Evolutionary conservation across 2,797 vertebrate genomes (phyloP).

Genomic region (Heliangelus exortis): DNA sequence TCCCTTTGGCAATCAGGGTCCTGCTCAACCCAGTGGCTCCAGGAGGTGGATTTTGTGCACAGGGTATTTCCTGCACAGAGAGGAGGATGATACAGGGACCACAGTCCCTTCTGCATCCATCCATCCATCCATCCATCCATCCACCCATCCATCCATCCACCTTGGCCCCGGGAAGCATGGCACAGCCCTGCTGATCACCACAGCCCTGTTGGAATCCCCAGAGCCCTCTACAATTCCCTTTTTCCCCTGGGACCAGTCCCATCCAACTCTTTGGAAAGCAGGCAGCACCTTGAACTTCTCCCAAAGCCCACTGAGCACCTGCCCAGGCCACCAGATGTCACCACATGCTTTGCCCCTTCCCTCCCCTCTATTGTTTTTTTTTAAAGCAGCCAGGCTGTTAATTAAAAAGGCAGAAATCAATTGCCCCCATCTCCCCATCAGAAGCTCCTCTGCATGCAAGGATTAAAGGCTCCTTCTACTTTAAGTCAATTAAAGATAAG

Average conservation of each 20-base stretch:
- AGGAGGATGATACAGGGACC: neutral
- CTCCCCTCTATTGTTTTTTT: slow-evolving; percentile 74
- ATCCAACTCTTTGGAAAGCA: neutral
- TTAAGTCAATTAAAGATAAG: slow-evolving; percentile 85
- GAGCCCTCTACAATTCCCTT: neutral
- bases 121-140: too few relatives aligned
- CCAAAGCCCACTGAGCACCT: neutral
- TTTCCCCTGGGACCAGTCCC: neutral
- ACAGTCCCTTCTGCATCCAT: fast-evolving
- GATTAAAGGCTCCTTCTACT: slow-evolving; percentile 78
- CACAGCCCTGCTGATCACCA: neutral
- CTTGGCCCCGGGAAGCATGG: neutral
- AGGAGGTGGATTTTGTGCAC: fast-evolving
- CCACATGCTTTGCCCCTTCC: neutral
- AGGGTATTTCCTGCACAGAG: neutral
- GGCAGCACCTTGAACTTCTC: neutral
- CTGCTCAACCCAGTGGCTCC: neutral
- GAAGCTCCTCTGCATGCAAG: slow-evolving; percentile 78
- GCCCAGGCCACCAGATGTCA: neutral
- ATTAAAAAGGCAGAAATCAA: slow-evolving; percentile 82
- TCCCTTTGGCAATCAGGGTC: neutral
- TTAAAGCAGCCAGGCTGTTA: slow-evolving; percentile 71
- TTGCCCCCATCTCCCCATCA: slow-evolving; percentile 79
- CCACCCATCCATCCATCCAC: too few relatives aligned
- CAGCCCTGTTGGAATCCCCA: neutral